Evolutionary conservation across 30 jellyfish, hydroid and myxozoan species (phyloP).

Genomic region (Pseudorhiza aurosa): DNA sequence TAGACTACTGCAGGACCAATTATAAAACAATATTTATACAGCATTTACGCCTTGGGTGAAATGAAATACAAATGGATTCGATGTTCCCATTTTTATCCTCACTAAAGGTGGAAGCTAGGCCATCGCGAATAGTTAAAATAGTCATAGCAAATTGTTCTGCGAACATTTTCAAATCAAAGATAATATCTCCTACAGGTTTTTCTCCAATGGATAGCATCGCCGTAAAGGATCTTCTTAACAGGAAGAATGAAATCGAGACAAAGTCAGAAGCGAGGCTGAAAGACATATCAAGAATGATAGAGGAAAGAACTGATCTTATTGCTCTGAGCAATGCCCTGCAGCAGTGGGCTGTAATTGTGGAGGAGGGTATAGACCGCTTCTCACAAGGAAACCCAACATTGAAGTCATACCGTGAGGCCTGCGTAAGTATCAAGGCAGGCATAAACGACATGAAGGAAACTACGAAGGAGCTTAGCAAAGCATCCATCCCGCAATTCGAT

Average conservation of each 20-base stretch:
- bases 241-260: conserved; percentile 38
- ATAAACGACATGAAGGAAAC: conserved; percentile 24
- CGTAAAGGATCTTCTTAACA: conserved; percentile 21
- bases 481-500: conserved; percentile 55
- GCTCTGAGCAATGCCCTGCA: conserved; percentile 27
- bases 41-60: no score
- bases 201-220: conserved; percentile 58
- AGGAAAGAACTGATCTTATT: conserved; percentile 28
- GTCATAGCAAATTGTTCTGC: no score
- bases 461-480: conserved; percentile 43
- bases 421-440: conserved; percentile 22
- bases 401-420: conserved; percentile 65
- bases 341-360: conserved; percentile 46
- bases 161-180: background rate
- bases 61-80: no score
- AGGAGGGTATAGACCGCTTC: conserved; percentile 52
- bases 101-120: no score
- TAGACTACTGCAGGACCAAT: no score
- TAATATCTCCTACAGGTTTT: no score
- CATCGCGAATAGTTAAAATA: no score
- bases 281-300: conserved; percentile 26
- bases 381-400: conserved; percentile 75
- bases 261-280: conserved; percentile 39
- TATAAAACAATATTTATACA: no score
- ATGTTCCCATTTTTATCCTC: no score